Evolutionary conservation across 2,113 vertebrate genomes (phyloP), one percentile per base, ranked within the genome.

Genomic region (Pionites leucogaster): DNA sequence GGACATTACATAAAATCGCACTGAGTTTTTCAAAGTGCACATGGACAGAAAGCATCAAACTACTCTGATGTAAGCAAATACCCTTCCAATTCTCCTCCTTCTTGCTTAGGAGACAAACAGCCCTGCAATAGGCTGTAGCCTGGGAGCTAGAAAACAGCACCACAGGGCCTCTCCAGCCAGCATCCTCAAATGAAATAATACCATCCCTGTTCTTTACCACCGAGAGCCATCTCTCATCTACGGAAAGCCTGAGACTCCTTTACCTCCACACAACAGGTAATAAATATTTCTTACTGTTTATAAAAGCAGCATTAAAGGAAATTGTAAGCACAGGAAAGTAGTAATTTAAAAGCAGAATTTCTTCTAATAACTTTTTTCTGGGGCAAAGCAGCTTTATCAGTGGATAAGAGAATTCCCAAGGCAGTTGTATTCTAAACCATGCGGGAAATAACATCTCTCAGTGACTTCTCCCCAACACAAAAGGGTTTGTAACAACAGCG

Each of bases 381-480:
- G 53, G 37, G 79, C 76, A 86, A 78, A 75, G 33, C 13, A 75
- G 53, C 46, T 23, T 89, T 91, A 31, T 60, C 68, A 86, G 52
- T 44, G 37, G 67, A 50, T 75, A 90, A 42, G 18, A 37, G 92
- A 82, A 90, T 76, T 93, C 92, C 82, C 57, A 69, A 49, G 52
- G 85, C 71, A 60, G 71, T 44, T 69, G 47, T 49, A 31, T 68
- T 89, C 82, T 83, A 83, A 93, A 91, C 60, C 50, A 68, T 52
- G 24, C 49, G 70, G 85, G 64, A 95, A 97, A 95, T 63, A 86
- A 85, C 28, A 50, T 41, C 74, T 82, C 74, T 78, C 62, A 70
- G 42, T 94, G 74, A 92, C 90, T 93, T 82, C 62, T 91, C 71
- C 79, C 76, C 22, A 50, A 49, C 60, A 86, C 86, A 91, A 88